phyloP scores from a whole-genome alignment of 2,797 vertebrate genomes.

The Rousettus madagascariensis region DNA sequence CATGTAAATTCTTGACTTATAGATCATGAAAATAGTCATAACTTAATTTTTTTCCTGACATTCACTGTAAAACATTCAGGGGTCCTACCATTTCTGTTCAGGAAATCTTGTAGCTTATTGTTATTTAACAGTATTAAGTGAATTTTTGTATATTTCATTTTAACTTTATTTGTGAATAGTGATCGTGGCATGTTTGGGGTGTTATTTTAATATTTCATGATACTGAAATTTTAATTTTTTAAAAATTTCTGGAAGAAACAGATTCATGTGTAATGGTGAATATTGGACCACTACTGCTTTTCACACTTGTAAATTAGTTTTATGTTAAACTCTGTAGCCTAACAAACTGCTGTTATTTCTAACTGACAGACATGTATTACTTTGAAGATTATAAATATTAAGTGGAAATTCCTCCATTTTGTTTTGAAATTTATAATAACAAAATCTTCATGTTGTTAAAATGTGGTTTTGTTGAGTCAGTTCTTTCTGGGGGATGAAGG shows the following conservation, averaged over 20 bases:
- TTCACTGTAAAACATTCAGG: conserved; percentile 91
- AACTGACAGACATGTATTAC: conserved; percentile 94
- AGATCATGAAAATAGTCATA: conserved; percentile 88
- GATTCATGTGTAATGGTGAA: conserved; percentile 86
- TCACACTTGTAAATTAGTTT: conserved; percentile 89
- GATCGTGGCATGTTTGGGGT: conserved; percentile 94
- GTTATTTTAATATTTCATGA: conserved; percentile 91
- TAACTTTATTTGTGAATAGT: conserved; percentile 97
- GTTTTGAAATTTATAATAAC: conserved; percentile 86
- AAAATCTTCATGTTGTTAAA: conserved; percentile 83
- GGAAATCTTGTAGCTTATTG: conserved; percentile 89
- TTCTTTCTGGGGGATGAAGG: conserved; percentile 70
- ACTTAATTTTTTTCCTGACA: conserved; percentile 87
- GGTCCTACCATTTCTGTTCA: conserved; percentile 91
- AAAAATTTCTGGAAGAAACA: conserved; percentile 83
- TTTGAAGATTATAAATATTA: conserved; percentile 93
- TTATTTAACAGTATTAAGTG: conserved; percentile 98
- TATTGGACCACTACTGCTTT: conserved; percentile 89
- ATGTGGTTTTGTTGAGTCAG: conserved; percentile 76
- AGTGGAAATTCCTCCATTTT: conserved; percentile 87
- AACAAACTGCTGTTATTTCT: conserved; percentile 92
- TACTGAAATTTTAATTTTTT: conserved; percentile 89
- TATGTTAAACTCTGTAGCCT: conserved; percentile 87
- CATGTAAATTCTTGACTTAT: conserved; percentile 90
- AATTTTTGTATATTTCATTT: conserved; percentile 94